Evolutionary conservation across 2,888 invertebrate species (phyloP), one percentile per base, ranked within the genome.

Genomic region (Colletes collaris): DNA sequence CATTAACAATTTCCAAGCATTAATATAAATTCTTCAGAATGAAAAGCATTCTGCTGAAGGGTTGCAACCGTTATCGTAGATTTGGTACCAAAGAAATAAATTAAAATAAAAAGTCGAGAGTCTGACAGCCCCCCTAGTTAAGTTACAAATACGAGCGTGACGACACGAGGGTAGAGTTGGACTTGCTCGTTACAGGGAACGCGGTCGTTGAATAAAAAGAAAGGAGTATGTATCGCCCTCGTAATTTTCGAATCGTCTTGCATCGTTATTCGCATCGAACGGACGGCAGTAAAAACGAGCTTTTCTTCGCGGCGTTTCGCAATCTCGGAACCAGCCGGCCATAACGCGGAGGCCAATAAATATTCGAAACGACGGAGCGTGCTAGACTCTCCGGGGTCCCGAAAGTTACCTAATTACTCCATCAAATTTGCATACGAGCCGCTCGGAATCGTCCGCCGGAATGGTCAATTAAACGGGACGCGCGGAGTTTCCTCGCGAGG

Each of bases 371-470:
- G 50, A 69, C 40, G 64, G 56, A 56, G 13, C 56, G 19, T 13
- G 44, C 19, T 8, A 35, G 40, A 59, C 59, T 8, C 44, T 46
- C 70, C 37, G 8, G 6, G 19, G 8, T 11, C 16, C 46, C 7
- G 71, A 50, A 64, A 72, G 46, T 76, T 72, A 59, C 75, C 59
- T 65, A 72, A 72, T 76, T 72, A 64, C 13, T 58, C 59, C 76
- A 55, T 73, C 49, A 60, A 73, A 73, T 76, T 73, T 66, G 60
- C 65, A 66, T 59, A 55, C 35, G 10, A 56, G 66, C 50, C 60
- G 50, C 55, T 4, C 2, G 4, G n/a, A 72, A 50, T n/a, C 19
- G 37, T 50, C 7, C 10, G 11, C 13, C n/a, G 66, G 27, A 55
- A 65, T 35, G 50, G 59, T 66, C 60, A 44, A 73, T 62, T 55